These are phyloP conservation scores for Geococcyx californianus DNA, from an alignment of 2,113 vertebrate genomes.

Conservation along the genomic window DNA sequence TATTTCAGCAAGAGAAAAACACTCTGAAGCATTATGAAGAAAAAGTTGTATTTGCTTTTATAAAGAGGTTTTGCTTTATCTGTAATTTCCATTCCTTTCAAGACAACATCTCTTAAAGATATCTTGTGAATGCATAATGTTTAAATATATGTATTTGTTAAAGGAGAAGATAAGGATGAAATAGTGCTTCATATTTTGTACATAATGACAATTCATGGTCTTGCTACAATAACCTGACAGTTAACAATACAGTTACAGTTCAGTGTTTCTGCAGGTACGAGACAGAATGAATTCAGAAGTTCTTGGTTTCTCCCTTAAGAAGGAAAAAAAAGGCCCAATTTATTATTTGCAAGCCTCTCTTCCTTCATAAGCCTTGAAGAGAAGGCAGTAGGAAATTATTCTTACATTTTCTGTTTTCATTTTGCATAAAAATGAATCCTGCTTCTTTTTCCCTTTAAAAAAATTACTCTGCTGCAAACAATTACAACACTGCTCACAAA, in stretches of 20 bases:
- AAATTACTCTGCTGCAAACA: background rate
- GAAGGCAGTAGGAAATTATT: background rate
- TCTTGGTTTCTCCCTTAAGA: background rate
- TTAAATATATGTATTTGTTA: background rate
- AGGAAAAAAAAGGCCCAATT: background rate
- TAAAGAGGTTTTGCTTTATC: background rate
- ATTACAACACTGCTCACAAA: background rate
- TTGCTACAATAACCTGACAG: background rate
- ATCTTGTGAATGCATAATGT: background rate
- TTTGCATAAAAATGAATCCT: background rate
- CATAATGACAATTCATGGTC: background rate
- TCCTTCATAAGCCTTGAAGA: background rate
- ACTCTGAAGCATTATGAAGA: background rate
- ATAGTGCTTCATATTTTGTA: background rate
- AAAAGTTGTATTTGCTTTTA: background rate
- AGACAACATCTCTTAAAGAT: background rate
- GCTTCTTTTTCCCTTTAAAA: background rate
- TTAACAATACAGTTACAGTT: background rate
- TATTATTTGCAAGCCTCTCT: background rate
- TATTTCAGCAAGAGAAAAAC: slow-evolving; percentile 10
- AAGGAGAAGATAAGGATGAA: background rate
- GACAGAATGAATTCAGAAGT: background rate
- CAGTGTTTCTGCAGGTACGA: background rate
- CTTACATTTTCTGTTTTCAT: background rate
- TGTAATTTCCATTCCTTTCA: background rate